phyloP scores from a whole-genome alignment of 2,113 vertebrate species.

The Pungitius pungitius region DNA sequence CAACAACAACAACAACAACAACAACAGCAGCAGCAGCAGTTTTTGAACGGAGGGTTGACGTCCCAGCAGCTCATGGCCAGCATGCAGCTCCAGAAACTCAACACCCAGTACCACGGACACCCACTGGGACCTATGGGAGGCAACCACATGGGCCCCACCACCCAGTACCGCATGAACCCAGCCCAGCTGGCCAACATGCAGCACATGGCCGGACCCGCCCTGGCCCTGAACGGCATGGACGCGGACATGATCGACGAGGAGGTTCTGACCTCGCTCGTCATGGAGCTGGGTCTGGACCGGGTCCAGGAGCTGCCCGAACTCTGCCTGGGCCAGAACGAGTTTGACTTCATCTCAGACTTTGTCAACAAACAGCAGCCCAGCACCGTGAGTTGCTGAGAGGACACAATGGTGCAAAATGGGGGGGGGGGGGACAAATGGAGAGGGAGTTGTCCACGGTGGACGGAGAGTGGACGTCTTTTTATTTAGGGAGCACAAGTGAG shows the following conservation, averaged over 20 bases:
- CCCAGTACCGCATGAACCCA: conserved; percentile 84
- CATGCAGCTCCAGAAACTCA: conserved; percentile 94
- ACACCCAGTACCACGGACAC: conserved; percentile 91
- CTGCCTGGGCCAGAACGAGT: conserved; percentile 97
- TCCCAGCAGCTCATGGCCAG: conserved; percentile 90
- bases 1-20: conserved; percentile 58
- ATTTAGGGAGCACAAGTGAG: conserved; percentile 39
- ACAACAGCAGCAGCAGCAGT: conserved; percentile 84
- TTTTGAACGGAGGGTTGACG: conserved; percentile 85
- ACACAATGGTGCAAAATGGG: conserved; percentile 23
- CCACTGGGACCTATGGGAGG: conserved; percentile 83
- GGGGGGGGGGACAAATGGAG: conserved; percentile 26
- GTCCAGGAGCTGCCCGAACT: conserved; percentile 97
- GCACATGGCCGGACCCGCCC: conserved; percentile 84
- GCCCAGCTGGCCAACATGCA: conserved; percentile 85
- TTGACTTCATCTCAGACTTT: conserved; percentile 98
- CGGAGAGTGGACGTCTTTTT: conserved; percentile 42
- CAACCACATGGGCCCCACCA: conserved; percentile 78
- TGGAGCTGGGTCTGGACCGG: conserved; percentile 94
- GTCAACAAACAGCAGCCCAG: conserved; percentile 95
- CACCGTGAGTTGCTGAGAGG: conserved; percentile 92
- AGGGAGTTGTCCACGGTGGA: conserved; percentile 49
- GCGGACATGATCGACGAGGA: conserved; percentile 97
- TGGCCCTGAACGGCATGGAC: conserved; percentile 90
- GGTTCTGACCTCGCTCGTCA: conserved; percentile 92